A percentile compares a stretch with the other conserved stretches of the same genome.
Conservation (phyloP, 2,113 vertebrate species). For the Echinops telfairi region DNA sequence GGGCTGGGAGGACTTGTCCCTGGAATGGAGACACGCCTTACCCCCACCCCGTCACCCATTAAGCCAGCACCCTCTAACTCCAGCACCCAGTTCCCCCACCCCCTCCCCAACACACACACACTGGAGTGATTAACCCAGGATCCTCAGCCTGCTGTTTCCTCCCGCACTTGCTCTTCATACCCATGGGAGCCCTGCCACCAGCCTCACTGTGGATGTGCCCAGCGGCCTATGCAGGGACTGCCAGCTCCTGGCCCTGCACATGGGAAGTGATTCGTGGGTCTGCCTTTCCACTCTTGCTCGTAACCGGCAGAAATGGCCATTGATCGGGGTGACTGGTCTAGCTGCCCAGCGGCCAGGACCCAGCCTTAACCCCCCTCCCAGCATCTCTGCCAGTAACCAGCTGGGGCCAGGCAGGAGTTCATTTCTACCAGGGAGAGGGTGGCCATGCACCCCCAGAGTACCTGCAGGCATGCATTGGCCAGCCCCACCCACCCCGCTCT, state of each 20-base stretch:
- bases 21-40: neutral
- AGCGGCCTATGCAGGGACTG: neutral
- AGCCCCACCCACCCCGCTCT: neutral
- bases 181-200: neutral
- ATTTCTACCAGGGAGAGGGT: neutral
- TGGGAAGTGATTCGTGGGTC: accelerated
- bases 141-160: neutral
- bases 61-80: accelerated
- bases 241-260: accelerated
- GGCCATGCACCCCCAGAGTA: accelerated
- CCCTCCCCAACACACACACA: neutral
- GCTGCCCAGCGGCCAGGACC: accelerated
- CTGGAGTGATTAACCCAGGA: too few relatives aligned
- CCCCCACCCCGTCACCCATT: accelerated
- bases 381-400: neutral
- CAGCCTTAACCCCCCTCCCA: neutral
- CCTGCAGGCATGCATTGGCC: neutral
- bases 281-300: too few relatives aligned
- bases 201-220: neutral
- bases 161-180: neutral
- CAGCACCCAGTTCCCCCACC: too few relatives aligned
- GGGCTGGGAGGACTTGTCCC: too few relatives aligned
- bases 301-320: neutral
- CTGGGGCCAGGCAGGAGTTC: neutral
- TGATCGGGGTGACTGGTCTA: too few relatives aligned